Conservation (phyloP, 2,113 vertebrate species). For the Salminus brasiliensis region DNA sequence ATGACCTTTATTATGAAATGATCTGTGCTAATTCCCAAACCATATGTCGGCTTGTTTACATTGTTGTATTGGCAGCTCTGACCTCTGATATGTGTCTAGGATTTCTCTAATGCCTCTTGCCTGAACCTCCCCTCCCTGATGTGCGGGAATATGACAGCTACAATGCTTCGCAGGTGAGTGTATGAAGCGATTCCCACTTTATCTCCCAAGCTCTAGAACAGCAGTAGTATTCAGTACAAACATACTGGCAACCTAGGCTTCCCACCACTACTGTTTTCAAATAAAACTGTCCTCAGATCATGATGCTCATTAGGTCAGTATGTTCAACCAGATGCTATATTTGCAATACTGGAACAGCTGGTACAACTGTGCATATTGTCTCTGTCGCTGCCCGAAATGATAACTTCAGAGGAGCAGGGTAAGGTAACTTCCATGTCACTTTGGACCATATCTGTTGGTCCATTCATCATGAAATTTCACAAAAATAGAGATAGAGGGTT, state of each 20-base stretch:
- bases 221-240: not conserved
- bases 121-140: not conserved
- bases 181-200: not conserved
- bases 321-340: not conserved
- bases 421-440: too few species aligned
- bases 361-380: not conserved
- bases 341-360: not conserved
- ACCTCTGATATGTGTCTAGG: not conserved
- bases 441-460: too few species aligned
- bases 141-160: not conserved
- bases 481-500: too few species aligned
- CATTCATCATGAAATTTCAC: too few species aligned
- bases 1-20: not conserved
- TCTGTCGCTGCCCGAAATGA: too few species aligned
- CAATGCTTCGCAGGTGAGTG: not conserved
- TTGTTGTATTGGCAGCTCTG: not conserved
- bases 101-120: not conserved
- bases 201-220: too few species aligned
- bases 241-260: not conserved
- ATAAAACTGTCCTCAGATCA: not conserved
- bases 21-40: not conserved
- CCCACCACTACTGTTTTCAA: not conserved
- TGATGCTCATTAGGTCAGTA: not conserved
- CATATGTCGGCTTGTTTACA: not conserved
- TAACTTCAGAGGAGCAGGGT: too few species aligned